Evolutionary conservation across 2,888 invertebrate species (phyloP).

Genomic region (Adelognathus sp.): DNA sequence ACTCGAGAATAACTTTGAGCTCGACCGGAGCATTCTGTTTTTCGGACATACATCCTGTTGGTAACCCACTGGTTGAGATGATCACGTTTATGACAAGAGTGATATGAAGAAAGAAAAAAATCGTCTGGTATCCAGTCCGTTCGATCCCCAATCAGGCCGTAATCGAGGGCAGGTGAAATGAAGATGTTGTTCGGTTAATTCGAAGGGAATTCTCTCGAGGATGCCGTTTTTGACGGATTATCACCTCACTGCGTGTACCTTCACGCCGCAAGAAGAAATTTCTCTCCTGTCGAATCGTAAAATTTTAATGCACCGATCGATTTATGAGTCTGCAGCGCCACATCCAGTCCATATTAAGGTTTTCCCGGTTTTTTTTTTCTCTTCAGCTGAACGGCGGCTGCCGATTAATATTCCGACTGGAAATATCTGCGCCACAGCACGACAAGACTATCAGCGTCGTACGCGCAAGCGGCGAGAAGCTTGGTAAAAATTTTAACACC

Average conservation of each 20-base stretch:
- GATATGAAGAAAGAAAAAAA: not conserved
- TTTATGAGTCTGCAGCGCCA: conserved; percentile 29
- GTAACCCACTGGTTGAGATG: no score
- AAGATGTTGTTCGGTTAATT: conserved; percentile 39
- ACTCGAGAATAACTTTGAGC: no score
- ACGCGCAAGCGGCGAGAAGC: not conserved
- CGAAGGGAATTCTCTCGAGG: conserved; percentile 23
- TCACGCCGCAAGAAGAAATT: conserved; percentile 23
- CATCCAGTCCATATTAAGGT: not conserved
- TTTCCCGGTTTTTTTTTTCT: conserved; percentile 6
- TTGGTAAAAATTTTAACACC: not conserved
- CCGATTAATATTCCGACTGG: conserved; percentile 49
- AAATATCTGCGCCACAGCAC: conserved; percentile 1
- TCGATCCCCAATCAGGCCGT: not conserved
- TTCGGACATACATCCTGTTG: no score
- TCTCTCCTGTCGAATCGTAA: conserved; percentile 36
- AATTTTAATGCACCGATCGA: conserved; percentile 33
- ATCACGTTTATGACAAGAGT: not conserved
- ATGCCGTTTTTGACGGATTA: conserved; percentile 31
- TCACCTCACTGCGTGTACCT: not conserved
- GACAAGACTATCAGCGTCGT: not conserved
- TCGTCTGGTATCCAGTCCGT: not conserved
- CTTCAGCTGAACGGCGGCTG: not conserved
- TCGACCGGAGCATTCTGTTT: no score
- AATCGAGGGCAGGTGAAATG: conserved; percentile 6